phyloP scores from a whole-genome alignment of 1,140 invertebrate genomes.

The Lasioglossum baleicum region DNA sequence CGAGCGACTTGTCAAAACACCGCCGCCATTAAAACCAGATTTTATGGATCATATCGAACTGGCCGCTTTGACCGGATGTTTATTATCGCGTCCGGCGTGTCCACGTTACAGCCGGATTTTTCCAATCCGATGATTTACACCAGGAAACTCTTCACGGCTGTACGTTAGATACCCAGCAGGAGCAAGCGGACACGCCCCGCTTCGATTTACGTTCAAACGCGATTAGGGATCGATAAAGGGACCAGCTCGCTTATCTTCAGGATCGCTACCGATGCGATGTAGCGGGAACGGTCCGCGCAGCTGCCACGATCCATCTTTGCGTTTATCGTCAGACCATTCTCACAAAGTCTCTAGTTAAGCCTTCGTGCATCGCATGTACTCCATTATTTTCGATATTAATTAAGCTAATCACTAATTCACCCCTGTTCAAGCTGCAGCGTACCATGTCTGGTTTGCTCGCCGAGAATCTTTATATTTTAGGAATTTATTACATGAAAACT shows the following conservation, averaged over 20 bases:
- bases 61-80: conserved; percentile 7
- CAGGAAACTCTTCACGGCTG: conserved; percentile 38
- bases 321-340: conserved; percentile 15
- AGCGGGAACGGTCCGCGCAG: conserved; percentile 1
- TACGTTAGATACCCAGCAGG: conserved; percentile 16
- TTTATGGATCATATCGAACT: conserved; percentile 23
- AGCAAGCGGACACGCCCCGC: conserved; percentile 28
- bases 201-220: conserved; percentile 28
- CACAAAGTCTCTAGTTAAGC: not conserved
- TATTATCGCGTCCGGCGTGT: conserved; percentile 1
- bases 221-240: conserved; percentile 35
- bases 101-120: conserved; percentile 12
- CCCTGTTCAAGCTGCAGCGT: no score
- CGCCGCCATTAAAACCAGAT: conserved; percentile 22
- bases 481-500: no score
- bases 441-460: no score
- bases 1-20: not conserved
- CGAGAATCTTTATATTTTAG: no score
- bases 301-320: conserved; percentile 5
- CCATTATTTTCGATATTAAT: not conserved
- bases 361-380: not conserved
- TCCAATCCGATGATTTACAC: conserved; percentile 42
- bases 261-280: not conserved
- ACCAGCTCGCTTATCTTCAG: conserved; percentile 13
- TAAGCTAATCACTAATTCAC: not conserved